Conservation (phyloP, 2,113 vertebrate species). For the Sus scrofa region DNA sequence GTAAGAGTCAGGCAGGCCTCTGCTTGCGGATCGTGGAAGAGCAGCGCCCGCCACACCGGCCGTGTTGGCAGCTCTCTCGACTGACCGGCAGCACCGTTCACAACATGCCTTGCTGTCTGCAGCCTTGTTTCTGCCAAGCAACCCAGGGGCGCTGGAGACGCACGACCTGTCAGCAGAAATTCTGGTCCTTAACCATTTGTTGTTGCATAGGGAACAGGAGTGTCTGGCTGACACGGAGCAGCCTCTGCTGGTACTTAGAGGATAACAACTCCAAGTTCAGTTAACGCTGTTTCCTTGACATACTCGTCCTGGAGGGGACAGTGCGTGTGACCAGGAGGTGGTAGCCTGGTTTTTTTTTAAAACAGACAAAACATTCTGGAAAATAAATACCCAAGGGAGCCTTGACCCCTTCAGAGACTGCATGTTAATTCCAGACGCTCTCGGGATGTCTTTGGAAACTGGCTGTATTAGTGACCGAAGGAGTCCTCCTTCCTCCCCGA, state of each 20-base stretch:
- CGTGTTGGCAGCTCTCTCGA: fast-evolving
- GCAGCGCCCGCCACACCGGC: not conserved
- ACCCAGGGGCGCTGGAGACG: not conserved
- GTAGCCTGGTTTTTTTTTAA: not conserved
- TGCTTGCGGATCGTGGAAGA: not conserved
- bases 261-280: not conserved
- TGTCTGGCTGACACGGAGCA: not conserved
- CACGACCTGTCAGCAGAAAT: not conserved
- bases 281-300: not conserved
- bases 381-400: not conserved
- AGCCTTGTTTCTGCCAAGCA: not conserved
- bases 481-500: not conserved
- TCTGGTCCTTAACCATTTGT: not conserved
- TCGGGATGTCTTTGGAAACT: not conserved
- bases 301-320: not conserved
- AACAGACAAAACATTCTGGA: not conserved
- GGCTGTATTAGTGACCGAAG: not conserved
- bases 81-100: not conserved
- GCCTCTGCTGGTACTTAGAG: not conserved
- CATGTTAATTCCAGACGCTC: not conserved
- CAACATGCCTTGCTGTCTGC: not conserved
- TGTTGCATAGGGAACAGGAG: not conserved
- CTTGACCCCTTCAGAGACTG: not conserved
- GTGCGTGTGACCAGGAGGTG: not conserved
- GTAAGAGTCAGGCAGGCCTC: not conserved